Base-by-base conservation (phyloP, 2,113 vertebrate genomes). In the Poeciliopsis turrubarensis region DNA sequence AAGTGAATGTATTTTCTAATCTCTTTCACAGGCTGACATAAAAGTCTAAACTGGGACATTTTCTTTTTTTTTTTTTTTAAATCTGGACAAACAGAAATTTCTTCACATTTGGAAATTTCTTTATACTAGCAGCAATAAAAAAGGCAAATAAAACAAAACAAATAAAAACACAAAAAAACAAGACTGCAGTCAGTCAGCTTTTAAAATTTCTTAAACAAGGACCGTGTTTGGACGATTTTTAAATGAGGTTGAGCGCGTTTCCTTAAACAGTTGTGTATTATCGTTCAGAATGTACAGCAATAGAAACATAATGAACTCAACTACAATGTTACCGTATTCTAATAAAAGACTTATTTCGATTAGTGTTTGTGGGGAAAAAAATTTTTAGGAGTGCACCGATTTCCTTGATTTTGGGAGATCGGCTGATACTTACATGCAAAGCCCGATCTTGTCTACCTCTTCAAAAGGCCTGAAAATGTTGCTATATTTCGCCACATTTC, bases 51-150 rank as follows among this genome's bases (percentile, higher is more conserved):
- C 47, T 26, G 72, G 37, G 83, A 60, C 41, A 7, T 47, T 64
- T 37, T 37, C 34, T 37, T 11, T 37, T 4, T 41, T 1, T 39
- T 41, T 14, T 41, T 60, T 47, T 86, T 89, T 84, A 89, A 87
- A 89, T 70, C 68, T 74, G 63, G 31, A 79, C 65, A 73, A 83
- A 78, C 5, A 47, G 17, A 47, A 41, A 54, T 54, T 54, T 54
- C 19, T 54, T 54, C 47, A 54, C 47, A 54, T 54, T 72, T 27
- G 34, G 37, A 73, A 17, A n/a, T 39, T 77, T 83, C 73, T 86
- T 79, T 70, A 86, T 32, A 65, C 71, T 63, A 92, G 91, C 91
- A 94, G 91, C 89, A 77, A 47, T 70, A 80, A 90, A 90, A 90
- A 90, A 87, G 92, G 81, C 82, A 37, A 37, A 37, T 37, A 37